Conservation (phyloP, 1,140 invertebrate genomes). For the Idris sp. region DNA sequence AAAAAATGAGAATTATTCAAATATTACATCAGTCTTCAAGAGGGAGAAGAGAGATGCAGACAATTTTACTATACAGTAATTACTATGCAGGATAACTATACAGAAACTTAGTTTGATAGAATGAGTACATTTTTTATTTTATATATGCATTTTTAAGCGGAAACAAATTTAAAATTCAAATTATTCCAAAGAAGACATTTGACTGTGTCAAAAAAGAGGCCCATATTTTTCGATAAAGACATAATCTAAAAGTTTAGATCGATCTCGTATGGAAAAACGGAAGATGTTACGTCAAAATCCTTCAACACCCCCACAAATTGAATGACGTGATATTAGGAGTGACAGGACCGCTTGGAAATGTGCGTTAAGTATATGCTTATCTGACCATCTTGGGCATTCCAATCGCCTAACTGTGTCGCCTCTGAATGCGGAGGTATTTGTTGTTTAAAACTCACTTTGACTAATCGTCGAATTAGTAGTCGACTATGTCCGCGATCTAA, state of each 20-base stretch:
- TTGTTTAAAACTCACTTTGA: conserved; percentile 70
- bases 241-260: conserved; percentile 10
- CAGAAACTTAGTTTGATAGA: no score
- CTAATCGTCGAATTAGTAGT: conserved; percentile 76
- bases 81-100: no score
- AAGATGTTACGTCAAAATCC: conserved; percentile 40
- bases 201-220: background rate
- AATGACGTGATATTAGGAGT: conserved; percentile 26
- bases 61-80: no score
- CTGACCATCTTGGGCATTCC: conserved; percentile 47
- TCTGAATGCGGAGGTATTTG: conserved; percentile 46
- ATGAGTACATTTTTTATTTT: no score
- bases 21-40: no score
- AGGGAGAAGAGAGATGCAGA: no score
- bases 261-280: conserved; percentile 10
- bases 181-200: conserved; percentile 16
- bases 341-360: conserved; percentile 41
- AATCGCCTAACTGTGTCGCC: conserved; percentile 31
- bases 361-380: conserved; percentile 54
- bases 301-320: conserved; percentile 49
- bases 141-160: no score
- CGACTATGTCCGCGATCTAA: conserved; percentile 71
- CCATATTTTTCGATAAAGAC: conserved; percentile 14
- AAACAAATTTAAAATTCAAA: conserved; percentile 12
- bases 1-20: no score